These are phyloP conservation scores for Cerastis rubricosa DNA, from an alignment of 2,888 invertebrate species.

Conservation along the genomic window DNA sequence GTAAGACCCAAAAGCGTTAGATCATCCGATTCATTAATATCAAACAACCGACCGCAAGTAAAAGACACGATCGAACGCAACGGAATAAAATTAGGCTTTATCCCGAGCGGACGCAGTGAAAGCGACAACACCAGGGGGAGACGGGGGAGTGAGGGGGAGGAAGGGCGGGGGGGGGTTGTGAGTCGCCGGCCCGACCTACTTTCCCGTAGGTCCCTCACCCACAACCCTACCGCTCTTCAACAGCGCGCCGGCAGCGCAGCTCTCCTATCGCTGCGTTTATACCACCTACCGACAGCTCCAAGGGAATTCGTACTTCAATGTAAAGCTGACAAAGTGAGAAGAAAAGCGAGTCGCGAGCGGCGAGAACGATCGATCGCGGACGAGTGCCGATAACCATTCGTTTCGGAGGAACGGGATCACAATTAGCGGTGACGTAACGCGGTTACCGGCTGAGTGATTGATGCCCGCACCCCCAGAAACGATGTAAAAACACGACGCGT, in stretches of 20 bases:
- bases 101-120: constrained; percentile 83
- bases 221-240: constrained; percentile 72
- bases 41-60: constrained; percentile 74
- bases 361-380: constrained; percentile 77
- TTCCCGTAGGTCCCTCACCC: constrained; percentile 77
- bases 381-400: constrained; percentile 74
- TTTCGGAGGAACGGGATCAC: constrained; percentile 78
- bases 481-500: constrained; percentile 54
- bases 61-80: constrained; percentile 83
- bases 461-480: constrained; percentile 66
- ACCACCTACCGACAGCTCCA: constrained; percentile 72
- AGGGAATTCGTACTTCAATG: constrained; percentile 79
- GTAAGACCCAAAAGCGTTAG: constrained; percentile 43
- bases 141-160: constrained; percentile 53
- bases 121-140: constrained; percentile 80
- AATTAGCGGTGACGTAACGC: constrained; percentile 84
- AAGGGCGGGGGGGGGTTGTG: constrained; percentile 66
- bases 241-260: constrained; percentile 69
- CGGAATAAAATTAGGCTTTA: constrained; percentile 88
- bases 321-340: constrained; percentile 76
- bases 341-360: constrained; percentile 70
- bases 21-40: constrained; percentile 74
- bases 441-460: constrained; percentile 79
- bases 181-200: constrained; percentile 81
- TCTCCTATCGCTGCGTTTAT: constrained; percentile 74